phyloP scores from a whole-genome alignment of 2,113 vertebrate species.

The Misgurnus anguillicaudatus region DNA sequence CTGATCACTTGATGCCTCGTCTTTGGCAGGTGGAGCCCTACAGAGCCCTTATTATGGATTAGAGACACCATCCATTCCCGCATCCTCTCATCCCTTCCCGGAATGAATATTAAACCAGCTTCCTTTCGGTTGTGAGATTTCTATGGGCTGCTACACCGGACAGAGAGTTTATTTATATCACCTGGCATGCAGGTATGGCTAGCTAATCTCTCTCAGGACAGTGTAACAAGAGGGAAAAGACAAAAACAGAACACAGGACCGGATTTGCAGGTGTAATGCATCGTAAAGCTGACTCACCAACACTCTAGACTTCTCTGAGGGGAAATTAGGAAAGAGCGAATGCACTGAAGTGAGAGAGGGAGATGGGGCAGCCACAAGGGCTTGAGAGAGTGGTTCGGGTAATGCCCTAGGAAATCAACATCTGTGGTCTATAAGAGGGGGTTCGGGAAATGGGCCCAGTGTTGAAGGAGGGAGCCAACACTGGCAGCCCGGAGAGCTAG shows the following conservation, averaged over 20 bases:
- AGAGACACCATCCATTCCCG: conserved; percentile 38
- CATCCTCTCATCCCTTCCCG: conserved; percentile 16
- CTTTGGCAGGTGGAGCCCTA: conserved; percentile 57
- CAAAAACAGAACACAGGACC: conserved; percentile 15
- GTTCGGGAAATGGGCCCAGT: conserved; percentile 13
- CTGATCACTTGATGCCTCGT: conserved; percentile 60
- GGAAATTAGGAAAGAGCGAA: neutral
- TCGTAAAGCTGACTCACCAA: conserved; percentile 23
- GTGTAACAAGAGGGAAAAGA: neutral
- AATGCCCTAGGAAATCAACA: conserved; percentile 48
- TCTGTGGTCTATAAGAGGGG: conserved; percentile 39
- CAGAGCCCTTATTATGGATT: conserved; percentile 57
- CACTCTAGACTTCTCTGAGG: neutral
- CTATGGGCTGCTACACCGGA: neutral
- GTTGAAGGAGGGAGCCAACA: conserved; percentile 4
- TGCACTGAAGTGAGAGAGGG: neutral
- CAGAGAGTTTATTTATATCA: conserved; percentile 23
- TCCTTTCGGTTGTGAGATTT: conserved; percentile 15
- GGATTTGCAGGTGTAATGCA: conserved; percentile 36
- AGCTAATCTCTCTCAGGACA: conserved; percentile 40
- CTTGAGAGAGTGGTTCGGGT: conserved; percentile 6
- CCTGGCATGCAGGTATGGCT: conserved; percentile 4
- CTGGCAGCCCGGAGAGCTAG: conserved; percentile 31
- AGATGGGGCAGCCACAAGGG: neutral
- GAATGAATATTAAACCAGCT: conserved; percentile 39